A percentile compares a stretch with the other conserved stretches of the same genome.
Conservation (phyloP, 64 coral and sea anemone genomes). For the Dendrophyllia cribrosa region DNA sequence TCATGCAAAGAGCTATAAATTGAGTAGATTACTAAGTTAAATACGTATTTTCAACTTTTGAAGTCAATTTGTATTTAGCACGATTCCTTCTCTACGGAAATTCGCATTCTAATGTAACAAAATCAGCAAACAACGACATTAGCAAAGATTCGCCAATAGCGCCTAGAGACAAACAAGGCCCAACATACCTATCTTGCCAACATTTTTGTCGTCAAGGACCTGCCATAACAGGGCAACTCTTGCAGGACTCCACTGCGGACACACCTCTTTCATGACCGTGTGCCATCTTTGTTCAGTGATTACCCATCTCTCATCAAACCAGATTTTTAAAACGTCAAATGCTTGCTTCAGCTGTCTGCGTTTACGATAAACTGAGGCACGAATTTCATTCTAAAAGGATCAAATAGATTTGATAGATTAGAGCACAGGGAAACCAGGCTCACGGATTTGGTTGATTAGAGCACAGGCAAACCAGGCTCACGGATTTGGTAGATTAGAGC, state of each 20-base stretch:
- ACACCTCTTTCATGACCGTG: conserved; percentile 66
- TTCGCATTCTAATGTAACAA: no score
- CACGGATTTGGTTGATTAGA: no score
- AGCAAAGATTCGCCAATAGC: neutral
- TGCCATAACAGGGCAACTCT: conserved; percentile 92
- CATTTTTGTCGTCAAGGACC: conserved; percentile 74
- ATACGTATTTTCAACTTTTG: no score
- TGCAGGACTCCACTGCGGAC: conserved; percentile 77
- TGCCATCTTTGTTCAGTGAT: conserved; percentile 78
- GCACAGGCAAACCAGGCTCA: neutral
- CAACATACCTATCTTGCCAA: conserved; percentile 82
- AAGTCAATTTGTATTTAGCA: no score
- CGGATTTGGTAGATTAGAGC: no score
- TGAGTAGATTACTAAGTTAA: no score
- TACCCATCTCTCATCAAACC: conserved; percentile 69
- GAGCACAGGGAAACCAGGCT: neutral
- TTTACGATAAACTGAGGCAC: conserved; percentile 90
- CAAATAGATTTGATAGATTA: neutral
- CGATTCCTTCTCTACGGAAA: no score
- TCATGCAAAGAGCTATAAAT: no score
- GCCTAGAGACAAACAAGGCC: neutral
- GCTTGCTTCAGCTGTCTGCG: conserved; percentile 87
- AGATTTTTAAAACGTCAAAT: conserved; percentile 89
- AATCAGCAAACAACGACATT: no score
- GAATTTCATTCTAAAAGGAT: conserved; percentile 83